These are phyloP conservation scores for Teleogryllus oceanicus DNA, from an alignment of 2,888 invertebrate species.

Conservation along the genomic window DNA sequence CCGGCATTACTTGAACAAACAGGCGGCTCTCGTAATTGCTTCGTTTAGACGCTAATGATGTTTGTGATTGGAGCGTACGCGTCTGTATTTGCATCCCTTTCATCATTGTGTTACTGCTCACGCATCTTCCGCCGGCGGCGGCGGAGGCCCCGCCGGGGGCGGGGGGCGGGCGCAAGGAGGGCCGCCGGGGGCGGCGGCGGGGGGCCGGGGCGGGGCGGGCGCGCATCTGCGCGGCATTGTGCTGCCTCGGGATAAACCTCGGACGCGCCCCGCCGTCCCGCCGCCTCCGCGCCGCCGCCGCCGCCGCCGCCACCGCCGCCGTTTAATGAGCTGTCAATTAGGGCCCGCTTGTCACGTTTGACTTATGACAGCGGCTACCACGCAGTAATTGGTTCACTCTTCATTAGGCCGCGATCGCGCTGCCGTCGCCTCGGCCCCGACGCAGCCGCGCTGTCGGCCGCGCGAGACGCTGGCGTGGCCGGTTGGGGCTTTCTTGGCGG, in stretches of 20 bases:
- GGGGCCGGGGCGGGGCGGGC: not conserved
- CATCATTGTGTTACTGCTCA: constrained; percentile 19
- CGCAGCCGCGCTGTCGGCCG: too few species aligned
- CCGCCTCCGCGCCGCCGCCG: not conserved
- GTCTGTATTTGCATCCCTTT: constrained; percentile 27
- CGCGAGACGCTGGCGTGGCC: too few species aligned
- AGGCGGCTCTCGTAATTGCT: constrained; percentile 25
- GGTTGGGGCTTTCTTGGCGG: too few species aligned
- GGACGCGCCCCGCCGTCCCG: not conserved
- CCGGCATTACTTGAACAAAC: constrained; percentile 27
- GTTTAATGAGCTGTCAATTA: constrained; percentile 18
- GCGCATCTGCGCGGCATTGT: constrained; percentile 1
- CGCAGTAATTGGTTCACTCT: constrained; percentile 11
- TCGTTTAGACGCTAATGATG: constrained; percentile 29
- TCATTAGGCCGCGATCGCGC: not conserved
- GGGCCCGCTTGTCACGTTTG: constrained; percentile 18
- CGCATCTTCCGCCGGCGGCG: not conserved
- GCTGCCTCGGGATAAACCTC: constrained; percentile 18
- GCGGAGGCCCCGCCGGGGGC: not conserved
- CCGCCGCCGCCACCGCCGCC: not conserved
- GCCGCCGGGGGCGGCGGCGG: not conserved
- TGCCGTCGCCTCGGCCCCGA: not conserved
- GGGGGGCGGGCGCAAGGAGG: not conserved
- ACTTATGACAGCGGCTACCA: constrained; percentile 18
- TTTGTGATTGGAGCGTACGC: constrained; percentile 28